Evolutionary conservation across 2,797 vertebrate genomes (phyloP).

Genomic region (Meda fulgida): DNA sequence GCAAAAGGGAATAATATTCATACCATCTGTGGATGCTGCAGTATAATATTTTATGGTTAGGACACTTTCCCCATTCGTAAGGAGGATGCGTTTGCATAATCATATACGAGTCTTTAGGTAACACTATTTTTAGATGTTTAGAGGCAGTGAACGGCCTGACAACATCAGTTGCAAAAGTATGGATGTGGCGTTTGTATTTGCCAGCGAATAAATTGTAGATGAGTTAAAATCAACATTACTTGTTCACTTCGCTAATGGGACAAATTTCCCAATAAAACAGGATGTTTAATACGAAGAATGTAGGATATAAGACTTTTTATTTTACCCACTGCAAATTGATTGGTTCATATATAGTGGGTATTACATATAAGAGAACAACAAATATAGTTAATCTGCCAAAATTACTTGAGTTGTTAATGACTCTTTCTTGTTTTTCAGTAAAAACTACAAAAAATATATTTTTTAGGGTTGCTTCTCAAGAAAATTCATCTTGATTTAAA

Average conservation of each 20-base stretch:
- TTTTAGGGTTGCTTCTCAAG: too few species aligned
- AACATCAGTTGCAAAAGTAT: not conserved
- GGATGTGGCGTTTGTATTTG: not conserved
- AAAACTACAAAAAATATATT: too few species aligned
- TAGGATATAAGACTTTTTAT: not conserved
- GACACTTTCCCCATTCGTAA: not conserved
- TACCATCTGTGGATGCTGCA: constrained; percentile 43
- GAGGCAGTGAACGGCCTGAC: not conserved
- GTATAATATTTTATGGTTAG: constrained; percentile 2
- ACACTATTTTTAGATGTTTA: constrained; percentile 5
- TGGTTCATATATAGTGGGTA: not conserved
- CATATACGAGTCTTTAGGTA: constrained; percentile 1
- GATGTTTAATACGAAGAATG: not conserved
- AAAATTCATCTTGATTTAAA: too few species aligned
- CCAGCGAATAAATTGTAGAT: not conserved
- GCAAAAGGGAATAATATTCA: constrained; percentile 47
- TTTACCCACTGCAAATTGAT: not conserved
- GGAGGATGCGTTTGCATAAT: constrained; percentile 13
- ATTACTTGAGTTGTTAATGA: not conserved
- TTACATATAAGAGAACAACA: not conserved
- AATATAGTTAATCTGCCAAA: not conserved
- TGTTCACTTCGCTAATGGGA: not conserved
- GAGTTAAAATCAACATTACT: not conserved
- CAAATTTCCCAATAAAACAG: not conserved
- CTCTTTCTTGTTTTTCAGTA: not conserved